phyloP scores from a whole-genome alignment of 1,140 invertebrate species.

The Venustaconcha ellipsiformis region DNA sequence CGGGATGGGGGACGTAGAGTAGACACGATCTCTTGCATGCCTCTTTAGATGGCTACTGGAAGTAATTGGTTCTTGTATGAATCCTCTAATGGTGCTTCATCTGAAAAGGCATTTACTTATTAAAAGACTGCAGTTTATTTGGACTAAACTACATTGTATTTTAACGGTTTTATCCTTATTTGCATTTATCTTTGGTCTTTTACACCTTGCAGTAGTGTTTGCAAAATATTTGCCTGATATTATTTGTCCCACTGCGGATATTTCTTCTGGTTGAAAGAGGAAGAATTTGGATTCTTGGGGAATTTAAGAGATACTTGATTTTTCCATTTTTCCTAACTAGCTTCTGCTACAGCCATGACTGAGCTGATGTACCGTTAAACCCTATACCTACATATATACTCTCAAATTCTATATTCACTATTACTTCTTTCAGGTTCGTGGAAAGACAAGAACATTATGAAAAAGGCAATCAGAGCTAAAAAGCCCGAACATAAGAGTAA shows the following conservation, averaged over 20 bases:
- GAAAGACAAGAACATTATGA: constrained; percentile 9
- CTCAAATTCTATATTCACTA: neutral
- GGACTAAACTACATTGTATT: too few species aligned
- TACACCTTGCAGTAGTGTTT: too few species aligned
- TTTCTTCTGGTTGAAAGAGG: neutral
- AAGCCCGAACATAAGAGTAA: constrained; percentile 19
- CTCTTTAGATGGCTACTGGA: too few species aligned
- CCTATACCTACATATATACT: neutral
- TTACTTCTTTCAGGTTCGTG: constrained; percentile 8
- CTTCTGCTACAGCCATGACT: neutral
- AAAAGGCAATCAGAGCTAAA: constrained; percentile 7
- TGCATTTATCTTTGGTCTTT: too few species aligned
- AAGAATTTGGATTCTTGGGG: neutral
- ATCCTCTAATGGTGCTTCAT: too few species aligned
- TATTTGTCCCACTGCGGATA: neutral
- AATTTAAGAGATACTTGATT: neutral
- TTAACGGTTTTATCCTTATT: too few species aligned
- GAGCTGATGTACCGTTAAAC: neutral
- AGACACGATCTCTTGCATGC: too few species aligned
- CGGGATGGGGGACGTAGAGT: too few species aligned
- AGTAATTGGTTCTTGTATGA: too few species aligned
- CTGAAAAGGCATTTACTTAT: too few species aligned
- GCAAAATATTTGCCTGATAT: neutral
- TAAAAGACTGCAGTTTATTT: too few species aligned
- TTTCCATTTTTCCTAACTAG: neutral